Percentiles rank a stretch among this genome's conserved stretches.
phyloP scores from a whole-genome alignment of 2,888 invertebrate species.

The Dilophus febrilis region DNA sequence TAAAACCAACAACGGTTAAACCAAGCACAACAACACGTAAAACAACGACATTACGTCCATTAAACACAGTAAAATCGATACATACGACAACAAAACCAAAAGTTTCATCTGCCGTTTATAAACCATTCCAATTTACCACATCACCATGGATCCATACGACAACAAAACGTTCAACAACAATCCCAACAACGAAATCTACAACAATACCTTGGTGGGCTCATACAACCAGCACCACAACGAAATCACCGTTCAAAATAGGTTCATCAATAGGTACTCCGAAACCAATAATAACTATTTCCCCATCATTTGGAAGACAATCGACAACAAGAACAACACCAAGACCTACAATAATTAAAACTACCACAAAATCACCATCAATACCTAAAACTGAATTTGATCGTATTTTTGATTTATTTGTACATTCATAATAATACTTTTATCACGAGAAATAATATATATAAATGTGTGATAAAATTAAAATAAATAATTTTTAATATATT shows the following conservation, averaged over 20 bases:
- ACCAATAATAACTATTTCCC: too few relatives aligned
- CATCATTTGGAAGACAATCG: background rate
- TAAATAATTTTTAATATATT: too few relatives aligned
- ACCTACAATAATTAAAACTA: background rate
- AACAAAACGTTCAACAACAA: background rate
- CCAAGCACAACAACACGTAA: background rate
- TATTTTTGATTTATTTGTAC: conserved; percentile 1
- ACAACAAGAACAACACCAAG: conserved; percentile 1
- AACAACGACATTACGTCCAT: background rate
- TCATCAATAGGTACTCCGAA: background rate
- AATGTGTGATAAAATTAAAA: too few relatives aligned
- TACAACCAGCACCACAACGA: background rate
- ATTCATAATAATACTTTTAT: background rate
- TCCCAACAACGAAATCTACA: background rate
- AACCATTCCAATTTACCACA: background rate
- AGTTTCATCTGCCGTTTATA: background rate
- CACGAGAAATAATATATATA: too few relatives aligned
- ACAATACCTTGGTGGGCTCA: background rate
- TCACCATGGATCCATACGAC: background rate
- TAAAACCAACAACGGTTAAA: background rate
- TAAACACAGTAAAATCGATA: background rate
- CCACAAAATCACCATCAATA: background rate
- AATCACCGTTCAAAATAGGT: background rate
- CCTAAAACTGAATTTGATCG: background rate
- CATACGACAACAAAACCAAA: background rate